Evolutionary conservation across 2,888 invertebrate genomes (phyloP).

Genomic region (Hyposoter dolosus): DNA sequence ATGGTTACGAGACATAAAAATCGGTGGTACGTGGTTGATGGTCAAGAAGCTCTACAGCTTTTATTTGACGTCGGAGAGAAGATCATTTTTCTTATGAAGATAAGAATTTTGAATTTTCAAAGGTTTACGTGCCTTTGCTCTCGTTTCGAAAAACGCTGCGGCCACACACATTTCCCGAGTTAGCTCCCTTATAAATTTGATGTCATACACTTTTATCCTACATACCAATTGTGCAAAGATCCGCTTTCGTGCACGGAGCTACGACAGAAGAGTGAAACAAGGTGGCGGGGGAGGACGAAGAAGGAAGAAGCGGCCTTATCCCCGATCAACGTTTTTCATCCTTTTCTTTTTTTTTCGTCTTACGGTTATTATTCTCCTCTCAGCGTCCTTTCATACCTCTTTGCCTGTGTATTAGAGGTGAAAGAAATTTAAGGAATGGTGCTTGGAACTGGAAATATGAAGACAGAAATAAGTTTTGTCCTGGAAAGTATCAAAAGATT

Average conservation of each 20-base stretch:
- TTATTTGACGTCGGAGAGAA: too few species aligned
- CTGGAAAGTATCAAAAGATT: slow-evolving; percentile 47
- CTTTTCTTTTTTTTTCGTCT: slow-evolving; percentile 23
- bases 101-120: too few species aligned
- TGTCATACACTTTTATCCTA: slow-evolving; percentile 2
- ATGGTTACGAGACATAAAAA: background rate
- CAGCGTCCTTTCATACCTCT: slow-evolving; percentile 9
- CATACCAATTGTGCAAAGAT: slow-evolving; percentile 38
- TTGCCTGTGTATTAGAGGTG: slow-evolving; percentile 37
- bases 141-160: background rate
- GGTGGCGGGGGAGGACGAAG: background rate
- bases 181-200: background rate
- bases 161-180: background rate
- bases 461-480: slow-evolving; percentile 24
- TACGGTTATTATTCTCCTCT: background rate
- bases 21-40: too few species aligned
- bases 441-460: slow-evolving; percentile 19
- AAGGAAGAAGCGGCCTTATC: slow-evolving; percentile 57
- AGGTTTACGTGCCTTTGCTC: too few species aligned
- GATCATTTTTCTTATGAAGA: too few species aligned
- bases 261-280: slow-evolving; percentile 23
- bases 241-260: slow-evolving; percentile 39
- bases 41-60: too few species aligned
- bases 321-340: slow-evolving; percentile 60
- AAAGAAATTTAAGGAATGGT: slow-evolving; percentile 33